Evolutionary conservation across 2,888 invertebrate genomes (phyloP).

Genomic region (Tenthredo scrophulariae): DNA sequence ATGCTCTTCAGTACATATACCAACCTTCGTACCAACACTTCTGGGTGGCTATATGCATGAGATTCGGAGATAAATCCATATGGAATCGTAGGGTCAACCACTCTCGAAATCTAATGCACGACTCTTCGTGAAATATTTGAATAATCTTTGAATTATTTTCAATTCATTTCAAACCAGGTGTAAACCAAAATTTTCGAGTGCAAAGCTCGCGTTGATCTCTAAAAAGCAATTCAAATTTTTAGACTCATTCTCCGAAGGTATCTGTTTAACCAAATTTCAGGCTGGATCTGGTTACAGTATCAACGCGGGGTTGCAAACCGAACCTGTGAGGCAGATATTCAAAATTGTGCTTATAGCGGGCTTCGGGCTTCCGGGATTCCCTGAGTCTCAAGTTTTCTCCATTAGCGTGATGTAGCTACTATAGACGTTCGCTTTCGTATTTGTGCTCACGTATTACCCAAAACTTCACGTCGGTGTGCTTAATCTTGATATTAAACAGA

Average conservation of each 20-base stretch:
- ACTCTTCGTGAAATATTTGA: background rate
- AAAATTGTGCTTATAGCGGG: constrained; percentile 30
- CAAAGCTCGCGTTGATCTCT: no score
- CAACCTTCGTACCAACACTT: background rate
- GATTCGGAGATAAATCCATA: constrained; percentile 4
- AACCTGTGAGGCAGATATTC: background rate
- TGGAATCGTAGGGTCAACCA: background rate
- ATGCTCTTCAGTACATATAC: background rate
- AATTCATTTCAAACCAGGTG: background rate
- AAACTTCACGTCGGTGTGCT: constrained; percentile 30
- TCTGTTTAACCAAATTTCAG: background rate
- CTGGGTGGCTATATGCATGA: background rate
- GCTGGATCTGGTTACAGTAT: background rate
- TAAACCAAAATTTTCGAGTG: no score
- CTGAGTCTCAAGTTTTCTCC: constrained; percentile 31
- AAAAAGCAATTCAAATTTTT: background rate
- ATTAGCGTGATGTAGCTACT: constrained; percentile 35
- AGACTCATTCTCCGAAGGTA: background rate
- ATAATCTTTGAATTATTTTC: background rate
- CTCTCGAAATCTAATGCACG: background rate
- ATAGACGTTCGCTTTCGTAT: constrained; percentile 28
- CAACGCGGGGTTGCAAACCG: background rate
- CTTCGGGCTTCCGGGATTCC: background rate
- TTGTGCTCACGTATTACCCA: constrained; percentile 19
- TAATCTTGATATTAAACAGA: constrained; percentile 28